Percentiles rank a stretch among this genome's conserved stretches.
phyloP scores from a whole-genome alignment of 1,140 invertebrate genomes.

The Macrotrachela quadricornifera region DNA sequence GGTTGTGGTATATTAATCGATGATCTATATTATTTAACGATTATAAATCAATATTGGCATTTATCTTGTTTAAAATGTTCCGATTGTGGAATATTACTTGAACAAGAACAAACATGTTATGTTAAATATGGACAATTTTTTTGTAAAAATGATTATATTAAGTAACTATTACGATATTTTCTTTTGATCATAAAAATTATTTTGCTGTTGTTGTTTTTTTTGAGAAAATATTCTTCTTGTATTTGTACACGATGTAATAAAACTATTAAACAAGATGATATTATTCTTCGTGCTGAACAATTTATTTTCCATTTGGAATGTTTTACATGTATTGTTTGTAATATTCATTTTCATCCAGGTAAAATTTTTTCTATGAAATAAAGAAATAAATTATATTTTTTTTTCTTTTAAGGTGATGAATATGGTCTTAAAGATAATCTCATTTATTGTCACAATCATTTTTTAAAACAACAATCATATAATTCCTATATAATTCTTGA shows the following conservation, averaged over 20 bases:
- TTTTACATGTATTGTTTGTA: slow-evolving; percentile 40
- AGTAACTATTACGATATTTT: slow-evolving; percentile 37
- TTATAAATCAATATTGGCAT: slow-evolving; percentile 71
- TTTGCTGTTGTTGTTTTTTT: not conserved
- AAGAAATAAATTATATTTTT: no score
- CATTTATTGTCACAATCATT: no score
- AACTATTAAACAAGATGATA: slow-evolving; percentile 55
- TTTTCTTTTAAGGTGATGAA: slow-evolving; percentile 41
- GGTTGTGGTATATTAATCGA: slow-evolving; percentile 33
- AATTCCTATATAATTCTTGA: no score
- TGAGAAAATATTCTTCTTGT: slow-evolving; percentile 1
- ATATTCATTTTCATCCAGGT: slow-evolving; percentile 34
- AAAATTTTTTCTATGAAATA: no score
- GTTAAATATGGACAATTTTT: slow-evolving; percentile 77
- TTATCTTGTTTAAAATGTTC: slow-evolving; percentile 60
- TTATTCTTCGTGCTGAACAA: slow-evolving; percentile 32
- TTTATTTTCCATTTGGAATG: slow-evolving; percentile 32
- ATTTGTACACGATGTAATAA: slow-evolving; percentile 54
- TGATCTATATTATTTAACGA: slow-evolving; percentile 63
- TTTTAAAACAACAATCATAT: no score
- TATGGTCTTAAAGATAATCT: slow-evolving; percentile 43
- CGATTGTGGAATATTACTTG: slow-evolving; percentile 58
- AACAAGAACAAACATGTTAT: slow-evolving; percentile 75
- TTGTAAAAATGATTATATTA: slow-evolving; percentile 89
- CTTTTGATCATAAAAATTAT: no score